Conservation (phyloP, 2,888 invertebrate genomes). For the Drosophila quinaria region DNA sequence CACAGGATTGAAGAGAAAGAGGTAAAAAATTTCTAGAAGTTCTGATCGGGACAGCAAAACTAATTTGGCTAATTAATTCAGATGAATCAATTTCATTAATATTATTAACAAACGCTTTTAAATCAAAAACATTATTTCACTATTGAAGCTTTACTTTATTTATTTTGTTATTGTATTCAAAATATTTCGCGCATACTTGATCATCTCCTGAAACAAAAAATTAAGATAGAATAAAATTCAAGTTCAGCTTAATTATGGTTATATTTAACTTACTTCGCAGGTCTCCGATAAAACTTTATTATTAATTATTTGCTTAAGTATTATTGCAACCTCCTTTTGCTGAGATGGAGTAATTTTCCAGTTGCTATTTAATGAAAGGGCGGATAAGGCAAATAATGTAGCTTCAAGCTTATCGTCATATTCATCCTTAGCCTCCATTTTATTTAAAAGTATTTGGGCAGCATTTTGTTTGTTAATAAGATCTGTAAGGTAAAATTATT, state of each 20-base stretch:
- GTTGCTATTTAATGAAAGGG: slow-evolving; percentile 48
- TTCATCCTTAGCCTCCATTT: slow-evolving; percentile 51
- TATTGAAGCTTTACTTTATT: neutral
- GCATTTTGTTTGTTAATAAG: slow-evolving; percentile 58
- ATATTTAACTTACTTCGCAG: slow-evolving; percentile 50
- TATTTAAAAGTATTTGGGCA: slow-evolving; percentile 37
- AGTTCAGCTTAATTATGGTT: neutral
- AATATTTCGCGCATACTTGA: slow-evolving; percentile 37
- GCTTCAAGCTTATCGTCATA: slow-evolving; percentile 69
- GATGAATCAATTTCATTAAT: too few relatives aligned
- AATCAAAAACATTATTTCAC: neutral
- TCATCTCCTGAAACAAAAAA: slow-evolving; percentile 53
- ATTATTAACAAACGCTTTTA: neutral
- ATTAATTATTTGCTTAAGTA: slow-evolving; percentile 47
- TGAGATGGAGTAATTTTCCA: slow-evolving; percentile 35
- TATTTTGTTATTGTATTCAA: slow-evolving; percentile 33
- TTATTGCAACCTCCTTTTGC: slow-evolving; percentile 30
- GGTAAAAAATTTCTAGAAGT: too few relatives aligned
- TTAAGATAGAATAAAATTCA: neutral
- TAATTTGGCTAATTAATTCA: too few relatives aligned
- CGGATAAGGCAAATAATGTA: slow-evolving; percentile 63
- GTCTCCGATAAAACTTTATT: slow-evolving; percentile 49
- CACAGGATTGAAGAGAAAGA: too few relatives aligned
- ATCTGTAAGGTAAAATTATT: slow-evolving; percentile 31
- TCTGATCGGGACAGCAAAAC: too few relatives aligned